A percentile compares a stretch with the other conserved stretches of the same genome.
Conservation (phyloP, 2,888 invertebrate species). For the Metellina segmentata region DNA sequence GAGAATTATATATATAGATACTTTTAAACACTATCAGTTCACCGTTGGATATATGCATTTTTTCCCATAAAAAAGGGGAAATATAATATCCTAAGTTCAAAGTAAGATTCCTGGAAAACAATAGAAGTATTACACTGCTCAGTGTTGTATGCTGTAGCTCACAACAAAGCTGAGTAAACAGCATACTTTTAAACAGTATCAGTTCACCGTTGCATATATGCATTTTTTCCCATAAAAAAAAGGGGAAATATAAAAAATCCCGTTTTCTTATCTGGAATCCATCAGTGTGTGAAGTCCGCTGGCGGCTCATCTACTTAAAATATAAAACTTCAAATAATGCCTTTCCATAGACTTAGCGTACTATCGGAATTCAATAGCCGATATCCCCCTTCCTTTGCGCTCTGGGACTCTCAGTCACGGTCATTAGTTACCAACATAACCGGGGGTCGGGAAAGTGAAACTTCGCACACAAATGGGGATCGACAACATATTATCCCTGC, state of each 20-base stretch:
- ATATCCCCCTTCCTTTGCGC: constrained; percentile 29
- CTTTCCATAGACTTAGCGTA: constrained; percentile 31
- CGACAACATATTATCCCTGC: constrained; percentile 3
- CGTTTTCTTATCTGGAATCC: constrained; percentile 38
- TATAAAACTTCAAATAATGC: constrained; percentile 65
- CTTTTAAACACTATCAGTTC: neutral
- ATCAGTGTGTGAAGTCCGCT: constrained; percentile 36
- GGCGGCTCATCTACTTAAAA: constrained; percentile 62
- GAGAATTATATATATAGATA: too few relatives aligned
- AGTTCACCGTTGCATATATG: neutral
- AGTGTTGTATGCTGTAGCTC: too few relatives aligned
- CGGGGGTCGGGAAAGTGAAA: constrained; percentile 31
- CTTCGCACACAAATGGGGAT: constrained; percentile 17
- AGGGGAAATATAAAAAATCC: neutral
- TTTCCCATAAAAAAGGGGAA: neutral
- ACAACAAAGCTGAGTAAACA: too few relatives aligned
- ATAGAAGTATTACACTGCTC: too few relatives aligned
- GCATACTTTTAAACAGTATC: too few relatives aligned
- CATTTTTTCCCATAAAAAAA: neutral
- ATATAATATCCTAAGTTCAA: neutral
- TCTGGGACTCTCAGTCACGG: constrained; percentile 43
- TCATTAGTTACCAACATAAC: constrained; percentile 65
- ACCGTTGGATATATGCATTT: neutral
- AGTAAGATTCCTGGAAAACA: too few relatives aligned
- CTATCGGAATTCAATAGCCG: constrained; percentile 67